Percentiles rank a stretch among this genome's conserved stretches.
Evolutionary conservation across 1,140 invertebrate genomes (phyloP).

Genomic region (Drosophila repleta): DNA sequence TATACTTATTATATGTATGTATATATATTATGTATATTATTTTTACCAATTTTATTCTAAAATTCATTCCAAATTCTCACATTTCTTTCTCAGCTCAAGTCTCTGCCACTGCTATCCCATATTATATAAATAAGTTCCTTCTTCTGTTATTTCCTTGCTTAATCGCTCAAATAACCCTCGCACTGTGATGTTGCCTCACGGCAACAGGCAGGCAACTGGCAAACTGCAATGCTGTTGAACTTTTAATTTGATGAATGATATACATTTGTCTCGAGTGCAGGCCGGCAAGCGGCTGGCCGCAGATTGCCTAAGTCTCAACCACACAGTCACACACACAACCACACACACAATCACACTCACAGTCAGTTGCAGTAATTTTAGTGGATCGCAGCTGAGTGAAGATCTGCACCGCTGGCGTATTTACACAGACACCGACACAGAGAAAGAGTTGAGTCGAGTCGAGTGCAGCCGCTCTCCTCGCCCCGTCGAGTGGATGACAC

Average conservation of each 20-base stretch:
- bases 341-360: constrained; percentile 1
- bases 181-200: constrained; percentile 53
- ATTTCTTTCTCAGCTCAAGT: too few species aligned
- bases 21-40: too few species aligned
- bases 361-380: constrained; percentile 62
- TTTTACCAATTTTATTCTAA: too few species aligned
- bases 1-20: too few species aligned
- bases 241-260: constrained; percentile 83
- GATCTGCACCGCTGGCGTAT: constrained; percentile 62
- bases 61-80: too few species aligned
- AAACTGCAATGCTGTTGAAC: constrained; percentile 71
- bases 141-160: not conserved
- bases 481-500: constrained; percentile 40
- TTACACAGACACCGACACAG: constrained; percentile 40
- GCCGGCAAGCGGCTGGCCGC: constrained; percentile 43
- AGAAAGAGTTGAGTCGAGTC: constrained; percentile 14
- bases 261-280: constrained; percentile 79
- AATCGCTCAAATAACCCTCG: constrained; percentile 40
- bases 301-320: constrained; percentile 34
- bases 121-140: too few species aligned
- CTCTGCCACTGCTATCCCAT: too few species aligned
- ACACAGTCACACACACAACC: constrained; percentile 24
- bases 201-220: constrained; percentile 66
- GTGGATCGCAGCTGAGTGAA: constrained; percentile 62
- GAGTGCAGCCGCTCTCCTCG: constrained; percentile 1